phyloP scores from a whole-genome alignment of 1,140 invertebrate genomes.

The Nasonia giraulti region DNA sequence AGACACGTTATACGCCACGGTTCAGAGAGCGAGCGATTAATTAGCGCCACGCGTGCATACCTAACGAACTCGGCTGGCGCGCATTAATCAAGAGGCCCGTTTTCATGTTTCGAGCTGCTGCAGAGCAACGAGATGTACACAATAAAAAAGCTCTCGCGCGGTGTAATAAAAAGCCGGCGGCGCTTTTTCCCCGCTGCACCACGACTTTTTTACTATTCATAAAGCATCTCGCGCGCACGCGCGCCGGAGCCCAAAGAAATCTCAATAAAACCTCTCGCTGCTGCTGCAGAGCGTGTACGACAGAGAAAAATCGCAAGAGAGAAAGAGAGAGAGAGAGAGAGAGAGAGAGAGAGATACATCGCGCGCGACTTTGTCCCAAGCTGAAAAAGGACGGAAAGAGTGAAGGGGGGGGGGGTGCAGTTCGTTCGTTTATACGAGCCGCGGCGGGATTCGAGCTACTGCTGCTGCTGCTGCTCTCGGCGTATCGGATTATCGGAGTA shows the following conservation, averaged over 20 bases:
- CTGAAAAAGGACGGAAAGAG: constrained; percentile 26
- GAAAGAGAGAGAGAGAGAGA: constrained; percentile 18
- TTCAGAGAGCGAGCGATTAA: constrained; percentile 10
- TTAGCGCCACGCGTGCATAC: constrained; percentile 24
- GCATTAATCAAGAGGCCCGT: constrained; percentile 32
- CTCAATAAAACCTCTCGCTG: constrained; percentile 38
- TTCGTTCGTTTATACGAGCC: constrained; percentile 53
- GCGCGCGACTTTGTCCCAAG: neutral
- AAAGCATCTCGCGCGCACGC: constrained; percentile 28
- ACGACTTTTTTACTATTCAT: constrained; percentile 51
- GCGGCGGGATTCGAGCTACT: constrained; percentile 57
- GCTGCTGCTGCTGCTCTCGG: constrained; percentile 45
- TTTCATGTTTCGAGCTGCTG: constrained; percentile 20
- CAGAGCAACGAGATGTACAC: neutral
- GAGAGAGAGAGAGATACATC: constrained; percentile 7
- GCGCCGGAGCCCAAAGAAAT: constrained; percentile 33
- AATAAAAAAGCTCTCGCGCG: constrained; percentile 19
- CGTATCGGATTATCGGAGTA: constrained; percentile 70
- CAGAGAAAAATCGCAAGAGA: constrained; percentile 27
- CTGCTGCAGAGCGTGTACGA: constrained; percentile 43
- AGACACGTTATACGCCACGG: too few relatives aligned
- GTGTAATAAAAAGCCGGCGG: constrained; percentile 32
- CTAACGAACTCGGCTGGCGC: constrained; percentile 7
- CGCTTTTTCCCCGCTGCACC: neutral
- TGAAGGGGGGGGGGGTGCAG: neutral